phyloP scores from a whole-genome alignment of 1,140 invertebrate genomes.

The Zaprionus ornatus region DNA sequence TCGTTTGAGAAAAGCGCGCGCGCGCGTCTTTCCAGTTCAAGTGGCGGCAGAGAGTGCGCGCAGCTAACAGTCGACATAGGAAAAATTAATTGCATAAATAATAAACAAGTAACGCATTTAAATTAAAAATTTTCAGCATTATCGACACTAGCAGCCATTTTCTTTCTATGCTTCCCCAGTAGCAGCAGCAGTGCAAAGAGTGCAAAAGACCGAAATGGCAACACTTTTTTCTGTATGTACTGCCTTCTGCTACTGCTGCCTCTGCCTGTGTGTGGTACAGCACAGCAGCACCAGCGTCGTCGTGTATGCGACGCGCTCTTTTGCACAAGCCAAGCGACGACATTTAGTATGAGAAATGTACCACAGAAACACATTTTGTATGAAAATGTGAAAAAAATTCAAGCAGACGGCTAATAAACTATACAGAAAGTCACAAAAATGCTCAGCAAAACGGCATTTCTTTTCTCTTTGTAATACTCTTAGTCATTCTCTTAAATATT shows the following conservation, averaged over 20 bases:
- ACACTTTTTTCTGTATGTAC: conserved; percentile 75
- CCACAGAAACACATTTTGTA: conserved; percentile 25
- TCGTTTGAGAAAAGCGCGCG: conserved; percentile 53
- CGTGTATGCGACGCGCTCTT: conserved; percentile 51
- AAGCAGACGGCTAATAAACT: conserved; percentile 24
- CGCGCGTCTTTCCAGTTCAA: conserved; percentile 54
- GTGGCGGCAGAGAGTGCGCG: conserved; percentile 34
- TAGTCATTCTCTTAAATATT: background rate
- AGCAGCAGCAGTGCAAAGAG: conserved; percentile 36
- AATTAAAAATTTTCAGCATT: conserved; percentile 35
- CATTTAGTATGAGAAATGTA: conserved; percentile 48
- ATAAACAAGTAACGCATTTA: conserved; percentile 10
- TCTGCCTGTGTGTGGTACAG: conserved; percentile 37
- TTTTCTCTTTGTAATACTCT: background rate
- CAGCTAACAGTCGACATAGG: conserved; percentile 34
- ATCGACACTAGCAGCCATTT: conserved; percentile 39
- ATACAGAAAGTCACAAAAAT: conserved; percentile 2
- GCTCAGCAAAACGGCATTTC: background rate
- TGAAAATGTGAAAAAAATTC: conserved; percentile 52
- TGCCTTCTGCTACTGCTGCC: conserved; percentile 7
- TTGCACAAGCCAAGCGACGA: conserved; percentile 41
- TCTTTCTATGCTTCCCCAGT: conserved; percentile 30
- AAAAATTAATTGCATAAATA: conserved; percentile 32
- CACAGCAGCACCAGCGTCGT: conserved; percentile 24
- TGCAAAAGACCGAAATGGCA: conserved; percentile 70